These are phyloP conservation scores for Diaphora mendica DNA, from an alignment of 2,888 invertebrate genomes.

Conservation along the genomic window DNA sequence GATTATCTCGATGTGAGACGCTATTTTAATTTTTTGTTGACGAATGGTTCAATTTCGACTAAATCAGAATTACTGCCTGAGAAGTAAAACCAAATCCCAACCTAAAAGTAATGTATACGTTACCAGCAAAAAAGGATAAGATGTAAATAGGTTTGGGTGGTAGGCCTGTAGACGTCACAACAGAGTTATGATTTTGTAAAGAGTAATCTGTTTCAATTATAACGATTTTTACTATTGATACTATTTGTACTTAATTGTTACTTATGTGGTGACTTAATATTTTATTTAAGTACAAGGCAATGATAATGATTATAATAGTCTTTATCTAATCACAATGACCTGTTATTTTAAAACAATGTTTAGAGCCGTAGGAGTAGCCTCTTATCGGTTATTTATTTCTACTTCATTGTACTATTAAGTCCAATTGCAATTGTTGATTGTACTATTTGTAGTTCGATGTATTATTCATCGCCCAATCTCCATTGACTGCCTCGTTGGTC, in stretches of 20 bases:
- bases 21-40: not conserved
- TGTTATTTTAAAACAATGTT: too few species aligned
- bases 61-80: not conserved
- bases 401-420: not conserved
- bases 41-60: not conserved
- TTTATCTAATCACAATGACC: too few species aligned
- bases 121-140: not conserved
- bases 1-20: not conserved
- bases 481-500: too few species aligned
- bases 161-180: not conserved
- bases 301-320: too few species aligned
- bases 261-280: too few species aligned
- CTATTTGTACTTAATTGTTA: too few species aligned
- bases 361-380: too few species aligned
- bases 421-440: not conserved
- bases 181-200: not conserved
- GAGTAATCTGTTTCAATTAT: not conserved
- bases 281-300: too few species aligned
- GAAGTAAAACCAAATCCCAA: too few species aligned
- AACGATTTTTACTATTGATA: not conserved
- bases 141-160: not conserved
- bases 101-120: not conserved
- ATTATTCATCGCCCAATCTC: too few species aligned
- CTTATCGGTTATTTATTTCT: too few species aligned
- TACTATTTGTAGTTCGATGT: not conserved